A percentile compares a stretch with the other conserved stretches of the same genome.
Evolutionary conservation across 2,113 vertebrate species (phyloP).

Genomic region (Percina caprodes): DNA sequence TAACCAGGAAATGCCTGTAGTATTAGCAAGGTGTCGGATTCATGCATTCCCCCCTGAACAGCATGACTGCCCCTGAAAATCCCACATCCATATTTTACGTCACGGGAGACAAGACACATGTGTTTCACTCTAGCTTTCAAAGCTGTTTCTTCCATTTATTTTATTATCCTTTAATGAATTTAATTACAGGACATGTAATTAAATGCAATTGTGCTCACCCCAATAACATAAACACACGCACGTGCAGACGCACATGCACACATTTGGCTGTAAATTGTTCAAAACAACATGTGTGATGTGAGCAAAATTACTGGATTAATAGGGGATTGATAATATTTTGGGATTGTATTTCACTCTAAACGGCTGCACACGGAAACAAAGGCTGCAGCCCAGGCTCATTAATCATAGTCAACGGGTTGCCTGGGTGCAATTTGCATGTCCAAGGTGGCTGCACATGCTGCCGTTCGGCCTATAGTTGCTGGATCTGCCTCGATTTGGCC

Average conservation of each 20-base stretch:
- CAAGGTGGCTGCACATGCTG: slow-evolving; percentile 95
- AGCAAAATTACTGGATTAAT: slow-evolving; percentile 98
- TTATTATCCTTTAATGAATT: slow-evolving; percentile 99
- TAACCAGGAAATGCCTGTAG: slow-evolving; percentile 84
- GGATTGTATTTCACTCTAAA: slow-evolving; percentile 99
- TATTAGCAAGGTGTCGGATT: slow-evolving; percentile 82
- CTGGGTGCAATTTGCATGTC: slow-evolving; percentile 98
- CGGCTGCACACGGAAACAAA: slow-evolving; percentile 97
- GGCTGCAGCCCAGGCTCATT: slow-evolving; percentile 97
- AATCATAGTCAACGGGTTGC: slow-evolving; percentile 99
- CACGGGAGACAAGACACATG: slow-evolving; percentile 92
- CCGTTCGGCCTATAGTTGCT: slow-evolving; percentile 87
- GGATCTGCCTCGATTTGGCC: slow-evolving; percentile 86
- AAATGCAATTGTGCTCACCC: slow-evolving; percentile 97
- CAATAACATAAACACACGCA: slow-evolving; percentile 63
- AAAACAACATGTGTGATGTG: slow-evolving; percentile 95
- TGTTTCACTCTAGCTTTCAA: slow-evolving; percentile 95
- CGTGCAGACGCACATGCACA: slow-evolving; percentile 84
- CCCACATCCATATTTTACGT: slow-evolving; percentile 94
- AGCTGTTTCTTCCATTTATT: slow-evolving; percentile 96
- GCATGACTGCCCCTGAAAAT: slow-evolving; percentile 83
- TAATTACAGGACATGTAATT: slow-evolving; percentile 99
- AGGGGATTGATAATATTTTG: slow-evolving; percentile 99
- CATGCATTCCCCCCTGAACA: slow-evolving; percentile 69
- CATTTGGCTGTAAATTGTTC: slow-evolving; percentile 92